Evolutionary conservation across 1,140 invertebrate genomes (phyloP).

Genomic region (Drosophila subpulchrella): DNA sequence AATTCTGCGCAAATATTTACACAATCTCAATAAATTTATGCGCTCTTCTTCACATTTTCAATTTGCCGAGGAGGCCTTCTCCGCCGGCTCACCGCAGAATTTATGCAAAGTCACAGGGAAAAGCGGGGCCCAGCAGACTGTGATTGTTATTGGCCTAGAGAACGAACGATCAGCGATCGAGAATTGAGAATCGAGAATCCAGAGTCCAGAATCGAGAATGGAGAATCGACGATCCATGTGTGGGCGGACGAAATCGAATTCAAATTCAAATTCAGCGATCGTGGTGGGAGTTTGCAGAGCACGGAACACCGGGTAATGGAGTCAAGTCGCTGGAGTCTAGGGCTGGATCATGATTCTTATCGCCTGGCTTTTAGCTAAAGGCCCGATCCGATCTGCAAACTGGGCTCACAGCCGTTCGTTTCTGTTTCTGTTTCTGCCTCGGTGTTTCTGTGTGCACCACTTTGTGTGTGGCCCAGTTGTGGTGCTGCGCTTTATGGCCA

Average conservation of each 20-base stretch:
- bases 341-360: constrained; percentile 70
- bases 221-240: constrained; percentile 41
- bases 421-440: constrained; percentile 4
- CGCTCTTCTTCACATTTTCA: constrained; percentile 82
- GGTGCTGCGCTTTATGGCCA: constrained; percentile 40
- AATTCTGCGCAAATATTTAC: constrained; percentile 78
- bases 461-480: constrained; percentile 67
- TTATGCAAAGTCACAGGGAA: constrained; percentile 63
- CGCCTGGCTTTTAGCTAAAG: constrained; percentile 70
- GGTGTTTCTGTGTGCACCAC: constrained; percentile 22
- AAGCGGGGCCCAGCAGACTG: constrained; percentile 25
- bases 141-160: constrained; percentile 80
- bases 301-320: constrained; percentile 31
- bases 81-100: constrained; percentile 50
- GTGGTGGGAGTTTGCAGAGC: constrained; percentile 28
- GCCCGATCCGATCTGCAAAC: constrained; percentile 44
- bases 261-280: constrained; percentile 41
- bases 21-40: constrained; percentile 82
- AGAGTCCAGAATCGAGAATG: constrained; percentile 10
- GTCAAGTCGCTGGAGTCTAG: constrained; percentile 45
- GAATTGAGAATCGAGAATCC: constrained; percentile 8
- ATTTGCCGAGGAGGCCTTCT: constrained; percentile 63
- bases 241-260: constrained; percentile 78
- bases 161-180: constrained; percentile 49
- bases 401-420: constrained; percentile 4